Evolutionary conservation across 2,797 vertebrate species (phyloP), one percentile per base, ranked within the genome.

Genomic region (Argya squamiceps): DNA sequence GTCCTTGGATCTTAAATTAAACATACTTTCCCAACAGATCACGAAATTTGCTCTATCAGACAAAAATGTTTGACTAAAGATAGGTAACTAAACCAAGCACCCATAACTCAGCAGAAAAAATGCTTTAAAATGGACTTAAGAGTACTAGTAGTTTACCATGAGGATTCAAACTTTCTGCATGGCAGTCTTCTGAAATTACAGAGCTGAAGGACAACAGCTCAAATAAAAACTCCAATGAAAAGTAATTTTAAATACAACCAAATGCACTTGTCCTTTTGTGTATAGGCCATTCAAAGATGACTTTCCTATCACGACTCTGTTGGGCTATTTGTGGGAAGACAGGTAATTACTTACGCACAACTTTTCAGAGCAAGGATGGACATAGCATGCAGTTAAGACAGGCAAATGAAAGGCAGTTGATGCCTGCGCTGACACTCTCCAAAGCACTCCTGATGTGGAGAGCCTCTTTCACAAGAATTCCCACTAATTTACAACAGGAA

Each of bases 1-100:
- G 12, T 70, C 56, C 78, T 68, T 89, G 87, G 47, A 69, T 81
- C 41, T 87, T 84, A 92, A 89, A 89, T 82, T 44, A 92, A 93
- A 67, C 46, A 58, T 23, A 71, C 29, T 58, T 88, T 64, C 64
- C n/a, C 87, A 47, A 70, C 11, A 91, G n/a, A 77, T 62, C 71
- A 74, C 12, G 6, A 80, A 91, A 92, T 37, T 78, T 43, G 65
- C 34, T 58, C 21, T n/a, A 62, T 62, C 29, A 43, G 36, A 58
- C 22, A 77, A 53, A 92, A 92, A 65, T 15, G 12, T 62, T 62
- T 80, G 55, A 17, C 50, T 81, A 65, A 76, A 75, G 58, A 55
- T 30, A 75, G 23, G 9, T n/a, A 89, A 81, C 23, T 50, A 77
- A 92, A 71, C 16, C 22, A 71, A 89, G 29, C 39, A 53, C 22